phyloP scores from a whole-genome alignment of 1,140 invertebrate genomes.

The Cydia amplana region DNA sequence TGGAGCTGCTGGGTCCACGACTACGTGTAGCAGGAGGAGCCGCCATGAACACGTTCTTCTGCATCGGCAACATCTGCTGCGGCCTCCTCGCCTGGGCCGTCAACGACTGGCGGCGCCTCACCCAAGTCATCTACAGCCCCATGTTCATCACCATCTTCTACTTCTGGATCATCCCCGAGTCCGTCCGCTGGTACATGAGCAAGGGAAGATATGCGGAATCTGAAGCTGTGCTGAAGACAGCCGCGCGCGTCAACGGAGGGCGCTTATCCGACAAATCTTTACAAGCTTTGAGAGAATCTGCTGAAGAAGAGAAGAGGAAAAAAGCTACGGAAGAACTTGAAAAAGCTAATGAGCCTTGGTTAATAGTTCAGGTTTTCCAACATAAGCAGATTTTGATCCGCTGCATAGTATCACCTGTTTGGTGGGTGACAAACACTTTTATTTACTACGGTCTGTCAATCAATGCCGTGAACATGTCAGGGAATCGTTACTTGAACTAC shows the following conservation, averaged over 20 bases:
- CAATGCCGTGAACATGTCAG: constrained; percentile 85
- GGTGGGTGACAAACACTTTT: constrained; percentile 84
- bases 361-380: constrained; percentile 78
- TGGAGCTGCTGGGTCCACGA: constrained; percentile 87
- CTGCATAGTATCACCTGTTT: constrained; percentile 82
- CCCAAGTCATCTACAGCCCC: constrained; percentile 82
- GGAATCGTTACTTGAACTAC: constrained; percentile 83
- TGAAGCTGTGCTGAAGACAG: constrained; percentile 77
- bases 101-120: constrained; percentile 83
- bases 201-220: constrained; percentile 83
- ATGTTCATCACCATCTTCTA: constrained; percentile 81
- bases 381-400: constrained; percentile 79
- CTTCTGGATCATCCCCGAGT: constrained; percentile 81
- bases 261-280: constrained; percentile 73
- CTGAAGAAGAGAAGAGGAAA: constrained; percentile 22
- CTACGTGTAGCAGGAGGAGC: constrained; percentile 86
- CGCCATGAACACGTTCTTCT: constrained; percentile 84
- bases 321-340: not conserved
- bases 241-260: constrained; percentile 82
- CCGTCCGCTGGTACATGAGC: constrained; percentile 85
- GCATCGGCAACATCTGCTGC: constrained; percentile 84
- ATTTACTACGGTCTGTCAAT: constrained; percentile 88
- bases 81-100: constrained; percentile 45
- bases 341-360: constrained; percentile 40
- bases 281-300: constrained; percentile 42